Conservation (phyloP, 2,888 invertebrate species). For the Cataglyphis rosenhaueri region DNA sequence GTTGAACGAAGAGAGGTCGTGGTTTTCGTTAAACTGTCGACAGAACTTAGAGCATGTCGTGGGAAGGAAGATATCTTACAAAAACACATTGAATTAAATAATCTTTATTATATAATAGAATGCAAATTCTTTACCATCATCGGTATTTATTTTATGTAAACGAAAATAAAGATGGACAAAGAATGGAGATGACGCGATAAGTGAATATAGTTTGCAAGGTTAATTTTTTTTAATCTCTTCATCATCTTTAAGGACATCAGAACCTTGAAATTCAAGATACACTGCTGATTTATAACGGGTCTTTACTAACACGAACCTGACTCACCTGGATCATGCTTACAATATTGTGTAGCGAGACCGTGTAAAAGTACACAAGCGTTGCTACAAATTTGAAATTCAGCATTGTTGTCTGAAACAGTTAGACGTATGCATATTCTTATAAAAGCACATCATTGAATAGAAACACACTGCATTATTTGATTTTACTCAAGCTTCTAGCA, state of each 20-base stretch:
- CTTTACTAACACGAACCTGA: constrained; percentile 15
- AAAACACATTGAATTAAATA: constrained; percentile 9
- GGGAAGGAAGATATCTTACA: constrained; percentile 1
- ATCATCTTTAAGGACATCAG: neutral
- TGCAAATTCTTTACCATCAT: neutral
- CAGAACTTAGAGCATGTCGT: constrained; percentile 26
- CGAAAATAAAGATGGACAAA: neutral
- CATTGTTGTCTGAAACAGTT: constrained; percentile 30
- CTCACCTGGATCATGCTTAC: constrained; percentile 36
- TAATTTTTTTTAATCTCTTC: neutral
- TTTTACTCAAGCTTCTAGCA: neutral
- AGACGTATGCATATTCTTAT: constrained; percentile 15
- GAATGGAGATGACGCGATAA: neutral
- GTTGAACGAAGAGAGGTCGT: constrained; percentile 34
- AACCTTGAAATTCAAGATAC: constrained; percentile 32
- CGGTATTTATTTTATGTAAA: constrained; percentile 8
- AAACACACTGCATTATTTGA: constrained; percentile 2
- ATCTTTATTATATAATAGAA: neutral
- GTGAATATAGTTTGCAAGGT: neutral
- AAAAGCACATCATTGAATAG: neutral
- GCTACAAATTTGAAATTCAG: constrained; percentile 16
- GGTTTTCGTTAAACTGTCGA: constrained; percentile 39
- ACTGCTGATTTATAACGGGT: constrained; percentile 50
- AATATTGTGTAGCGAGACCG: constrained; percentile 13
- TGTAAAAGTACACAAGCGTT: neutral